Conservation (phyloP, 2,113 vertebrate species). For the Parus major region DNA sequence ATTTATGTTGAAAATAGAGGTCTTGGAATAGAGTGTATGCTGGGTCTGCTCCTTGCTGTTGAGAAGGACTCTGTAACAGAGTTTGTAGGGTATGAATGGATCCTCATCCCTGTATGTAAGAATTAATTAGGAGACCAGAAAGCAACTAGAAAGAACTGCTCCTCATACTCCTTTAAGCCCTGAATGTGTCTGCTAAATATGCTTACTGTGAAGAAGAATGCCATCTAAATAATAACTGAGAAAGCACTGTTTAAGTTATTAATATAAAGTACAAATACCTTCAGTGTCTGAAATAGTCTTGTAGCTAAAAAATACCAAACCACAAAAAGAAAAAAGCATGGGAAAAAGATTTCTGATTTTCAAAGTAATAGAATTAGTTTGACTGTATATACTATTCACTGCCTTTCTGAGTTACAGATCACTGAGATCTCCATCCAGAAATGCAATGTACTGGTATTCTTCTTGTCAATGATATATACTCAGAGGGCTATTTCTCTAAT, state of each 20-base stretch:
- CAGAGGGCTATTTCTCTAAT: slow-evolving; percentile 34
- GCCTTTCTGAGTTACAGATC: slow-evolving; percentile 45
- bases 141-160: neutral
- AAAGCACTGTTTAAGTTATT: neutral
- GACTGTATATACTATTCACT: neutral
- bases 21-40: neutral
- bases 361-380: neutral
- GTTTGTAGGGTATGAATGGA: neutral
- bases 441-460: neutral
- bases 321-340: neutral
- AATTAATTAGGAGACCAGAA: neutral
- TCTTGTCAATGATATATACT: slow-evolving; percentile 18
- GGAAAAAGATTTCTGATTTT: neutral
- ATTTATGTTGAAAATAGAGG: neutral
- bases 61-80: neutral
- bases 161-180: neutral
- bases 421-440: neutral
- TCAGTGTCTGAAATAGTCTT: neutral
- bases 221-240: neutral
- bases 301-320: neutral
- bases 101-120: neutral
- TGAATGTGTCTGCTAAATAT: neutral
- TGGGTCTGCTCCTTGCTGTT: neutral
- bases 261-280: neutral
- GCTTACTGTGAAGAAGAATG: neutral